Evolutionary conservation across 2,113 vertebrate genomes (phyloP), one percentile per base, ranked within the genome.

Genomic region (Megaptera novaeangliae): DNA sequence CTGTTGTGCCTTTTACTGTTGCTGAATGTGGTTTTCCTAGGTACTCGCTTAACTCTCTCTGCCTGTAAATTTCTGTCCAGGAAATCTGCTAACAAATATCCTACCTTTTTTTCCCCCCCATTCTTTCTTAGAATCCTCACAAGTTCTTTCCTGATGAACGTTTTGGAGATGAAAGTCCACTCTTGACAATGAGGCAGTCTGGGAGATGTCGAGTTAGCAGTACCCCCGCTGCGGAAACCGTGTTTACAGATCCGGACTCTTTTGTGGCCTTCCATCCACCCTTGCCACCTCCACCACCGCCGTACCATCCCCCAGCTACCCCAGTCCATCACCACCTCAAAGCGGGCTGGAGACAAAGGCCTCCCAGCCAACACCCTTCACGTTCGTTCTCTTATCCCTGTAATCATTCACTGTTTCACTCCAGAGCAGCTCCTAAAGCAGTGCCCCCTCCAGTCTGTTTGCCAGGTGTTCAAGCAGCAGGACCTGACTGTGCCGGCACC

Each of bases 71-170:
- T 96, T 77, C 44, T 52, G 2, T 89, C 36, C 3, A 3, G 72
- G 68, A 96, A 71, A 4, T 25, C 71, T 31, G 6, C n/a, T 84
- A 77, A 88, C 52, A 82, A 17, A 23, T 55, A 13, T 71, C 71
- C 0, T 66, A 66, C 90, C 29, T 20, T 78, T 82, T 77, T 57
- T 75, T 57, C 88, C 69, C 61, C 23, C 66, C 95, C 12, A 52
- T 93, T 83, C 34, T 94, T 95, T 93, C 98, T 97, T 98, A 99
- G 99, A 99, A 99, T 98, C 99, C 99, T 49, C 99, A 99, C 98
- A 99, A 99, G 97, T 99, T 99, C 98, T 99, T 99, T 97, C 99
- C 99, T 1, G 99, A 99, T 74, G 99, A 99, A 96, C 99, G 99
- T 31, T 99, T 99, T 97, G 99, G 99, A 92, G 99, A 99, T 0